Evolutionary conservation across 2,797 vertebrate genomes (phyloP), one percentile per base, ranked within the genome.

Genomic region (Margarornis squamiger): DNA sequence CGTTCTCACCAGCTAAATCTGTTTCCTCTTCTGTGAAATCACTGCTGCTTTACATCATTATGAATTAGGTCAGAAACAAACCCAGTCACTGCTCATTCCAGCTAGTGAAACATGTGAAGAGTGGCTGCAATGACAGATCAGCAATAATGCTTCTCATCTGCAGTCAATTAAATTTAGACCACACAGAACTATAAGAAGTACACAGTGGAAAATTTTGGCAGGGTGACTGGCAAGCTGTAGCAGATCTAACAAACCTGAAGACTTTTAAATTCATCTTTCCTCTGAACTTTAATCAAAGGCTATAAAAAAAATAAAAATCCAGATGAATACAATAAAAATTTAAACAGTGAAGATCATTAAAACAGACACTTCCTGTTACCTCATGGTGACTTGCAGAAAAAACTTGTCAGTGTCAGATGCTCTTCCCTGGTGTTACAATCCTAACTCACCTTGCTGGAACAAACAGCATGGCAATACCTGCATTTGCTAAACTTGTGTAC

Each of bases 101-200:
- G 72, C 75, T 48, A 87, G 68, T 39, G 81, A 91, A 86, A 86
- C 73, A 49, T 27, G 65, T 22, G 88, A 94, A 83, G 91, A 92
- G 75, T 2, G 43, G 68, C 92, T 80, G 87, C 91, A 89, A 27
- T 80, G 91, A 90, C 78, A 94, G 91, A 71, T 58, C 78, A 4
- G 2, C 80, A 75, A 89, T 75, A 88, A 83, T 23, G 78, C 78
- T 93, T 92, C 89, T 91, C 85, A 89, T 80, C 78, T 83, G 74
- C 77, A 90, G 77, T 86, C 91, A 94, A 90, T 94, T 96, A 92
- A 92, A 91, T 91, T 89, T 88, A 93, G 78, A 88, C 81, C 65
- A 36, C 1, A 8, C 78, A 71, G 86, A 94, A 86, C 78, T 75
- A 3, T 32, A 41, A 86, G 83, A 24, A 66, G 38, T 30, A 67